phyloP scores from a whole-genome alignment of 2,113 vertebrate genomes.

The Myiopsitta monachus region DNA sequence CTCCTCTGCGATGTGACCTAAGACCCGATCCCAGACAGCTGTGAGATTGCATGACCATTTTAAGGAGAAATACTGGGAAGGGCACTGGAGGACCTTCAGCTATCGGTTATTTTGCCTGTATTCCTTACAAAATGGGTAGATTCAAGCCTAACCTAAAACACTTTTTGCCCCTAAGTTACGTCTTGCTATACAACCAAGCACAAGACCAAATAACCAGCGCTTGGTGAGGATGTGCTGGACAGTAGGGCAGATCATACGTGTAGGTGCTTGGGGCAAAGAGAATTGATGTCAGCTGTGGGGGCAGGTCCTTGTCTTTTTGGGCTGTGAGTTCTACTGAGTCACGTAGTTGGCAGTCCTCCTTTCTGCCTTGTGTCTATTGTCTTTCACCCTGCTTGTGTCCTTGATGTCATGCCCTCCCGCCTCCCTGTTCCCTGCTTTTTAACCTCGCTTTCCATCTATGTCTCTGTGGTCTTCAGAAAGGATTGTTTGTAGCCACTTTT shows the following conservation, averaged over 20 bases:
- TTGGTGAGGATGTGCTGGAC: not conserved
- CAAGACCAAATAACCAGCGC: not conserved
- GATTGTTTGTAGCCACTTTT: conserved; percentile 23
- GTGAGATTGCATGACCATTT: not conserved
- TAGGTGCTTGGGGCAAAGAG: not conserved
- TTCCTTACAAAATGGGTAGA: not conserved
- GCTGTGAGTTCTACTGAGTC: not conserved
- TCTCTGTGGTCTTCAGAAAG: not conserved
- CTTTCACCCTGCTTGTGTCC: not conserved
- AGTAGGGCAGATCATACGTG: too few species aligned
- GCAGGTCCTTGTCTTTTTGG: not conserved
- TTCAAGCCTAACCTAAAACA: not conserved
- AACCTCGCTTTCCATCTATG: not conserved
- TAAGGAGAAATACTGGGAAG: not conserved
- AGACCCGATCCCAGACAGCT: not conserved
- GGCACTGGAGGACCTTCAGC: not conserved
- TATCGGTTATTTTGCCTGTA: not conserved
- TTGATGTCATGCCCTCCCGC: not conserved
- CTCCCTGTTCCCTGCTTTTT: not conserved
- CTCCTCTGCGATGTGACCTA: accelerated
- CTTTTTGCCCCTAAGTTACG: not conserved
- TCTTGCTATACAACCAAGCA: not conserved
- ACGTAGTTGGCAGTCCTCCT: accelerated
- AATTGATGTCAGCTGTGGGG: not conserved
- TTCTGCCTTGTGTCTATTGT: not conserved